Evolutionary conservation across 1,140 invertebrate species (phyloP), one percentile per base, ranked within the genome.

Genomic region (Rhagoletis pomonella): DNA sequence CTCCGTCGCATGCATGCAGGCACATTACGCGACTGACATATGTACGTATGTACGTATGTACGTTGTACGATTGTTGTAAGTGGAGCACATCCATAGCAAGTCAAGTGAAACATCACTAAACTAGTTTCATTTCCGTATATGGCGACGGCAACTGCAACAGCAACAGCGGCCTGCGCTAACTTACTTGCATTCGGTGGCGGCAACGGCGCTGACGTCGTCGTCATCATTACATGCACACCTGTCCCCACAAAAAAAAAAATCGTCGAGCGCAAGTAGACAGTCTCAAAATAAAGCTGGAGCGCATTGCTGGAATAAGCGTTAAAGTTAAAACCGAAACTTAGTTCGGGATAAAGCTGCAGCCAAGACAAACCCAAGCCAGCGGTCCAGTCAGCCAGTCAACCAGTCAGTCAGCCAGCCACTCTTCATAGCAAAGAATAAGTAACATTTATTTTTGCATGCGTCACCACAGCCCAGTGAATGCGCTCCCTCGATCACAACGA

Each of bases 31-130:
- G n/a, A 81, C 12, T 81, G 3, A 5, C 9, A 17, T 50, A 50
- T n/a, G n/a, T 77, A 4, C 0, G 5, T 73, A 50, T 14, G 69
- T 77, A 64, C 17, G 17, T 64, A n/a, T 5, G 17, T 64, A n/a
- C 62, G 17, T 29, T 14, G 12, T 29, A 67, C 29, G n/a, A 67
- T 81, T 85, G 77, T 85, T 87, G 87, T 87, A 87, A 87, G 87
- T 87, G 81, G 87, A 87, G 87, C 87, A 87, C 87, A 87, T 65
- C 87, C 87, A 87, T 87, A 85, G 10, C 87, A 87, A 87, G 87
- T 87, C 87, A 87, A 87, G 87, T 87, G 87, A 87, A 81, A 81
- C 73, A 81, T 81, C 73, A 81, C 73, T 81, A 87, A 87, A 87
- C 87, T 85, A 87, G 87, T 87, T 87, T 87, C 55, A 84, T 84